Conservation (phyloP, 2,113 vertebrate species). For the Irena cyanogastra region DNA sequence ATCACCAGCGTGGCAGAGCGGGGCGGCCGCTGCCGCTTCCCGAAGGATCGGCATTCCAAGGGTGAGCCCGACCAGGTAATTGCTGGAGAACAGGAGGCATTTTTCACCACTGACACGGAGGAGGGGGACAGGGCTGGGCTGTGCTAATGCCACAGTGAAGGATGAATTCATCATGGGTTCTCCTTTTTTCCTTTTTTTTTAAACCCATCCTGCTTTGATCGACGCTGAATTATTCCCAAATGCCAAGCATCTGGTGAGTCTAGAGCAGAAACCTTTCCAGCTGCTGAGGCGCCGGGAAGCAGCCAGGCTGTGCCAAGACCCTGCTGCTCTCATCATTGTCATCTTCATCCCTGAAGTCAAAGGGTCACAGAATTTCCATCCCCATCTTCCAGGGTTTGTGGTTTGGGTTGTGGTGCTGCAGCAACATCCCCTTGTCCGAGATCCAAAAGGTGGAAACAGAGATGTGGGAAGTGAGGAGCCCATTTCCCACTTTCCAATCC, state of each 20-base stretch:
- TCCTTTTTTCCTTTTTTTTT: neutral
- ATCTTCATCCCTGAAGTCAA: neutral
- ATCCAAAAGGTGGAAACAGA: neutral
- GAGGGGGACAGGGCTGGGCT: neutral
- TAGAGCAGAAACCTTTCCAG: neutral
- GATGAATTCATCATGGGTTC: conserved; percentile 19
- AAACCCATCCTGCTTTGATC: neutral
- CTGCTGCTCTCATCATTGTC: neutral
- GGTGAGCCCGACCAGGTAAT: neutral
- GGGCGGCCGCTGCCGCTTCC: fast-evolving
- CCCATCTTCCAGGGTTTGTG: fast-evolving
- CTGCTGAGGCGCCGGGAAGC: neutral
- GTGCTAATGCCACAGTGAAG: conserved; percentile 7
- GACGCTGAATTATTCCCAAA: neutral
- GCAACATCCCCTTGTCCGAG: fast-evolving
- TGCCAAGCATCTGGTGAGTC: neutral
- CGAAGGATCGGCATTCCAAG: fast-evolving
- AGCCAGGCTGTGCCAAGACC: neutral
- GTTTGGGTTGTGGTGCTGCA: neutral
- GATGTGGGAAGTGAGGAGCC: neutral
- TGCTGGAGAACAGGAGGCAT: neutral
- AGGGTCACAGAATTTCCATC: neutral
- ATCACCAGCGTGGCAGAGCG: neutral
- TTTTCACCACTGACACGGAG: conserved; percentile 1
- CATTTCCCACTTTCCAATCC: neutral